Evolutionary conservation across 2,797 vertebrate genomes (phyloP), one percentile per base, ranked within the genome.

Genomic region (Scolopax rusticola): DNA sequence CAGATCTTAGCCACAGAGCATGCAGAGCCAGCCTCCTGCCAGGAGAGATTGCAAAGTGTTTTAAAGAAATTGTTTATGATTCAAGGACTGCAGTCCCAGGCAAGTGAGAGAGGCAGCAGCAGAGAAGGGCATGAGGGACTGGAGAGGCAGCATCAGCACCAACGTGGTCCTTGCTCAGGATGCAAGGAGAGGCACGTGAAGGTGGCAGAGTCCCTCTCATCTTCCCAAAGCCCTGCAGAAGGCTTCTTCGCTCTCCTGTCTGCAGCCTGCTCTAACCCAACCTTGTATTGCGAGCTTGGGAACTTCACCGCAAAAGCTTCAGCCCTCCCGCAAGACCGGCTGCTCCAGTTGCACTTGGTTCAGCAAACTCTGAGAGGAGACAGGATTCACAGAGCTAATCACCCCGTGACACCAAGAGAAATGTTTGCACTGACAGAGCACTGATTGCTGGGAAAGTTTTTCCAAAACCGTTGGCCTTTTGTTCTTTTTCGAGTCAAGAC

Each of bases 401-500:
- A 56, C 60, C 47, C 30, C 0, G 0, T 76, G 83, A 82, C 80
- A 94, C 38, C 67, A 60, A 50, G n/a, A 48, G 77, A 93, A 90
- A 89, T 36, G 32, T 89, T 60, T 82, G 93, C 80, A 77, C 33
- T 73, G 77, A 94, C 85, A 76, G 43, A 93, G 56, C 83, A 36
- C 67, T 75, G 78, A 92, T 51, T 68, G 68, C 90, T 82, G 84
- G 45, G 68, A 94, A 45, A 91, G 68, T 67, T 86, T 54, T 93
- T 78, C 84, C 71, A 68, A 96, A 95, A 60, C 68, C 0, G 0
- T 25, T 92, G 88, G 71, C 60, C 95, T 95, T 94, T 82, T 96
- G 94, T 90, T 96, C 88, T 88, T 84, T 74, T 80, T 57, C 36
- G 3, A 94, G 81, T 64, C 78, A 80, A 88, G 69, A 36, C 18